phyloP scores from a whole-genome alignment of 2,888 invertebrate genomes.

The Auanema sp. region DNA sequence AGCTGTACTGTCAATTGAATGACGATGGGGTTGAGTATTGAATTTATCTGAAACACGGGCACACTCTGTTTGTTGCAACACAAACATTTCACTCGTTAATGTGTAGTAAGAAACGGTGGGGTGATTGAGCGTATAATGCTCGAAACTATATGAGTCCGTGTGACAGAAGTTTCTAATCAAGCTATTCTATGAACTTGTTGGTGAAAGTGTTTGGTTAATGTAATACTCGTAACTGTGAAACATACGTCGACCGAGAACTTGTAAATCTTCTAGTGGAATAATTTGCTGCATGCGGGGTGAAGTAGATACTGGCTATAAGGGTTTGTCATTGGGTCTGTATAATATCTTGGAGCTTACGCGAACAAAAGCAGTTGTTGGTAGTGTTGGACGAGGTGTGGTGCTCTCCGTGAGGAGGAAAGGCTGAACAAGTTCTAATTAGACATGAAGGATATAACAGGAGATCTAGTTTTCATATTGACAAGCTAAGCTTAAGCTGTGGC shows the following conservation, averaged over 20 bases:
- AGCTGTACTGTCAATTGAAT: too few relatives aligned
- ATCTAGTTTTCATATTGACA: too few relatives aligned
- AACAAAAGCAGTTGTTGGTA: neutral
- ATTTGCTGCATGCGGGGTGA: constrained; percentile 30
- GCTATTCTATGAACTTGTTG: neutral
- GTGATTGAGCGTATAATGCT: neutral
- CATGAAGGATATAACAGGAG: too few relatives aligned
- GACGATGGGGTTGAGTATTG: too few relatives aligned
- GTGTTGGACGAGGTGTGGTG: neutral
- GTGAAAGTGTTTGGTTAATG: neutral
- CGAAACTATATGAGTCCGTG: neutral
- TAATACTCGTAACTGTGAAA: neutral
- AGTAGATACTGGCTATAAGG: constrained; percentile 4
- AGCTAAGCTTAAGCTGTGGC: too few relatives aligned
- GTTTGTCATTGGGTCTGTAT: too few relatives aligned
- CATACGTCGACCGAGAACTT: constrained; percentile 49
- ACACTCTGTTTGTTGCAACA: too few relatives aligned
- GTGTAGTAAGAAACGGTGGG: neutral
- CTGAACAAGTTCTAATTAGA: neutral
- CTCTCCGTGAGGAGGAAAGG: neutral
- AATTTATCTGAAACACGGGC: too few relatives aligned
- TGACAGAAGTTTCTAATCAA: neutral
- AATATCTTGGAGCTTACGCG: neutral
- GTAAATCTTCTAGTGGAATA: constrained; percentile 51
- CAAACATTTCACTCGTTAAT: too few relatives aligned